Evolutionary conservation across 2,888 invertebrate genomes (phyloP), one percentile per base, ranked within the genome.

Genomic region (Tupiocoris notatus): DNA sequence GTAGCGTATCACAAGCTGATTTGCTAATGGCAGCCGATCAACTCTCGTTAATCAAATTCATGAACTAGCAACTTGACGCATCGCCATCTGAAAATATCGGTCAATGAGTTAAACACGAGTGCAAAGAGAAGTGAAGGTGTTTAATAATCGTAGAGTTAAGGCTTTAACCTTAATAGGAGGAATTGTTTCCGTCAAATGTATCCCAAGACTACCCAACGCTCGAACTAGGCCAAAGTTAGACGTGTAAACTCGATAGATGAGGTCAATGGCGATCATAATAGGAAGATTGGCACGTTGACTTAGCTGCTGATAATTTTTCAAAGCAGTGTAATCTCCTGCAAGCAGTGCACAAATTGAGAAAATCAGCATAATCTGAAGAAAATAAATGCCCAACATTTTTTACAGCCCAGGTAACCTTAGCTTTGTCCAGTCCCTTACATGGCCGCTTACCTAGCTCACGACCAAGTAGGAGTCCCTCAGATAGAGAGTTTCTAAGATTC

Each of bases 231-330:
- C 86, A 58, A 90, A 86, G 63, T 90, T 88, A 9, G 79, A 79
- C 20, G 79, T 75, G 84, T 96, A 98, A 6, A 98, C 86, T 63
- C 92, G 87, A 82, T 96, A 93, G 63, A 98, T 85, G 3, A 91
- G 91, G 84, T 98, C 96, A 1, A 96, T 89, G 0, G 92, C 91
- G 16, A 93, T 84, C 89, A 96, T 92, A 0, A 93, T 92, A 0
- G 97, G 95, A 22, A 98, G 87, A 84, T 96, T 96, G 83, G 94
- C 91, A 21, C 91, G 86, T 83, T 98, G 94, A 17, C 96, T 86
- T 65, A 87, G 84, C 1, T 90, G 91, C 85, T 98, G 97, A 83
- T 98, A 99, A 80, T 90, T 88, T 74, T 88, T 85, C 77, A 98
- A 86, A 85, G 92, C 90, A 18, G 58, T 20, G 20, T 64, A 21